Percentiles rank a stretch among this genome's conserved stretches.
Evolutionary conservation across 2,888 invertebrate genomes (phyloP).

Genomic region (Torymus tubicola): DNA sequence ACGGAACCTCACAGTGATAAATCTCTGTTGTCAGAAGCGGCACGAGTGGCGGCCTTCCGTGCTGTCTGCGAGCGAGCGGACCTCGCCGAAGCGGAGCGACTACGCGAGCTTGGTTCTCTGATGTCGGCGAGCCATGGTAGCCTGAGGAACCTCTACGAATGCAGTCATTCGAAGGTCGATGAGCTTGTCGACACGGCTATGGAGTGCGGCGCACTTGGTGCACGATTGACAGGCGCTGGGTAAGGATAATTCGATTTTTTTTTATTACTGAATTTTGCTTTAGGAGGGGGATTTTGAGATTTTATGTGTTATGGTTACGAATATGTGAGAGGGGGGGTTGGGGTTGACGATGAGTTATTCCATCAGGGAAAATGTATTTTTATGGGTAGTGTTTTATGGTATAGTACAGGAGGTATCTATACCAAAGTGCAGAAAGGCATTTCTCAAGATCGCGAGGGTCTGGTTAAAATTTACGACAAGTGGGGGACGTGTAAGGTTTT

Average conservation of each 20-base stretch:
- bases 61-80: conserved; percentile 70
- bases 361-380: no score
- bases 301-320: no score
- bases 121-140: conserved; percentile 95
- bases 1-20: background rate
- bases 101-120: conserved; percentile 84
- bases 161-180: conserved; percentile 93
- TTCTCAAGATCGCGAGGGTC: no score
- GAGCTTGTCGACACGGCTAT: conserved; percentile 86
- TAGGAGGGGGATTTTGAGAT: no score
- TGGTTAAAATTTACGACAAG: no score
- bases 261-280: no score
- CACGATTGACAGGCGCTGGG: conserved; percentile 97
- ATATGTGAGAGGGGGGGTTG: background rate
- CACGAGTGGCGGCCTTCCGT: conserved; percentile 82
- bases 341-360: background rate
- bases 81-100: conserved; percentile 72
- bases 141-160: conserved; percentile 90
- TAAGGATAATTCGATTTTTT: conserved; percentile 65
- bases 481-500: no score
- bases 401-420: no score
- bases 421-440: no score
- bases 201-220: conserved; percentile 84
- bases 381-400: no score
- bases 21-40: conserved; percentile 83